Base-by-base conservation (phyloP, 37 sponge, comb jelly and placozoan genomes). In the Aplysina aerophoba region DNA sequence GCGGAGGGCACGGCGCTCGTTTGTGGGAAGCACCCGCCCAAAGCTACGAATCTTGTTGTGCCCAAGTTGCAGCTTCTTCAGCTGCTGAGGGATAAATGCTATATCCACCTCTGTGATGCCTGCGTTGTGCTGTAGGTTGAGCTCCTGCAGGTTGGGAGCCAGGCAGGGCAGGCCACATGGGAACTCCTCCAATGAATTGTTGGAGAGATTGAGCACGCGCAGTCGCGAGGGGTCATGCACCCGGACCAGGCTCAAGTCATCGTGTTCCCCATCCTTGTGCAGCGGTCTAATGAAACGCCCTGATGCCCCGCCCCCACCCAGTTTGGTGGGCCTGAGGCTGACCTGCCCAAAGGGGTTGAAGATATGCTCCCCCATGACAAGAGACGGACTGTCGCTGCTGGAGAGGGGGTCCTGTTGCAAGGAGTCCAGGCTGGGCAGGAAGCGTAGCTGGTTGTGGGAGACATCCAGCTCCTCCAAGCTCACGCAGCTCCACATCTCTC, bases 81-180 rank as follows among this genome's bases (percentile, higher is more conserved):
- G 33, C 3, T 62, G 53, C 55, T 56, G 81, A 1, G 92, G 92
- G 0, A 91, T 21, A 53, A 82, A 89, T 6, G 53, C 55, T 34
- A 91, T 31, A 24, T 93, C 93, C 3, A 89, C 80, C 15, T 34
- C 37, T 64, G 63, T 25, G 27, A 88, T 36, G 11, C 24, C 24
- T 5, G 85, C 53, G 63, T 90, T 90, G 71, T 82, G 24, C 0
- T 88, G 86, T 0, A 95, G 39, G 63, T 90, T 80, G 27, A 95
- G 74, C 65, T 95, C 93, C 22, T 28, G 12, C 11, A 95, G 81
- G 55, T 85, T 87, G 13, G 92, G 90, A 50, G 95, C 87, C 30
- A 92, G 72, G 68, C 91, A 92, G 19, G 93, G 89, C 19, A 95
- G 65, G 0, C 74, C 90, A 36, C 81, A 69, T 0, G 95, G 92